These are phyloP conservation scores for Dolichotis patagonum DNA, from an alignment of 2,113 vertebrate species.

Conservation along the genomic window DNA sequence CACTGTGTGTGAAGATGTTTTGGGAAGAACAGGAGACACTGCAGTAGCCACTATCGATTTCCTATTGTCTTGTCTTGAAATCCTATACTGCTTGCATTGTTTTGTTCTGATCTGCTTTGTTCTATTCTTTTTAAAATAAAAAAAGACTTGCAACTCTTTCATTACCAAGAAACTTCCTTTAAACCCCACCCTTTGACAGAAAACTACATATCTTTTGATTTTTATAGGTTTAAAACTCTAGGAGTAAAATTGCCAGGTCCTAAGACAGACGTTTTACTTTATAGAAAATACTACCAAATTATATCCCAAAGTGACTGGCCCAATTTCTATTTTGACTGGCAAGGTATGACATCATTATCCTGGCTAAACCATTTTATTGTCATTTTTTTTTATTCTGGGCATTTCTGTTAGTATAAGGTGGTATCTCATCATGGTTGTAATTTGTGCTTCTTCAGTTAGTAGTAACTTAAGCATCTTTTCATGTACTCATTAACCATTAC, in stretches of 20 bases:
- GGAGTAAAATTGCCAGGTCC: neutral
- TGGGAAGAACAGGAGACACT: too few relatives aligned
- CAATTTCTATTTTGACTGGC: neutral
- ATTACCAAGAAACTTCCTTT: neutral
- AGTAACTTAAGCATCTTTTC: neutral
- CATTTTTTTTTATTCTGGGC: neutral
- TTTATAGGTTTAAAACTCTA: conserved; percentile 14
- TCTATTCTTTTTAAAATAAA: too few relatives aligned
- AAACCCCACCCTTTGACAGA: neutral
- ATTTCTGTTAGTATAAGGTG: neutral
- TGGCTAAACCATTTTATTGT: neutral
- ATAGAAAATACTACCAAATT: neutral
- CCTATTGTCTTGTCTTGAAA: too few relatives aligned
- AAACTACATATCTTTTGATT: neutral
- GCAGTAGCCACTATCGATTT: too few relatives aligned
- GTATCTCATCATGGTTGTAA: neutral
- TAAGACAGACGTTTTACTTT: conserved; percentile 8
- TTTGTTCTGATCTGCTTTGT: too few relatives aligned
- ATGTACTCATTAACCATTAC: neutral
- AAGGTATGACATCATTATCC: neutral
- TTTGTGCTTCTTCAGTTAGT: neutral
- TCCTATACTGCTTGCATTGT: too few relatives aligned
- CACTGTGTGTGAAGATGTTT: too few relatives aligned
- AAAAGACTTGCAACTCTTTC: neutral
- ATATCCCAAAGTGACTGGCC: neutral